Percentiles rank a stretch among this genome's conserved stretches.
phyloP scores from a whole-genome alignment of 2,888 invertebrate genomes.

The Phortica okadai region DNA sequence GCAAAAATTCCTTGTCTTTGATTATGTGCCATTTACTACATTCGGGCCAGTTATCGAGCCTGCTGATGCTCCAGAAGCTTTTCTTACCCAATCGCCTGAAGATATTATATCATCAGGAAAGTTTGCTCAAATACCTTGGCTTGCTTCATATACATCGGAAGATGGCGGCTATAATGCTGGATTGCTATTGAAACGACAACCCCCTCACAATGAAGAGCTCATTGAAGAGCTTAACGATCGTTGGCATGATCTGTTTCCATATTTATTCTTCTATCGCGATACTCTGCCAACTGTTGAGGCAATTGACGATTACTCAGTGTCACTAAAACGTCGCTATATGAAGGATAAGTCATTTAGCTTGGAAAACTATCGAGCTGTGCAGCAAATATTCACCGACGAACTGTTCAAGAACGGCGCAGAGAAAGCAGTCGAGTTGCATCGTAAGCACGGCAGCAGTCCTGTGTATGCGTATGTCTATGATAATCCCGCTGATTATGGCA shows the following conservation, averaged over 20 bases:
- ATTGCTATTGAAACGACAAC: constrained; percentile 68
- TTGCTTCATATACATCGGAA: constrained; percentile 82
- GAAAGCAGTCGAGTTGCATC: constrained; percentile 80
- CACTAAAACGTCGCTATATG: constrained; percentile 50
- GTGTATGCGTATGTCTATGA: constrained; percentile 82
- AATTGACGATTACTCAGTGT: constrained; percentile 45
- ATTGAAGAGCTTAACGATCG: constrained; percentile 80
- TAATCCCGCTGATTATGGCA: constrained; percentile 80
- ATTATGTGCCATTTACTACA: constrained; percentile 83
- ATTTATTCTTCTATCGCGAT: constrained; percentile 80
- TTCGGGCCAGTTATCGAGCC: constrained; percentile 84
- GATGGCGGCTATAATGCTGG: constrained; percentile 85
- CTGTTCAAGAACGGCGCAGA: constrained; percentile 80
- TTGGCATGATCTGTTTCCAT: constrained; percentile 77
- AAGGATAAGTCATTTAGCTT: constrained; percentile 69
- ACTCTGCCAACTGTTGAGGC: constrained; percentile 78
- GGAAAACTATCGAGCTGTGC: constrained; percentile 74
- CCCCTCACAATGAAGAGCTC: constrained; percentile 64
- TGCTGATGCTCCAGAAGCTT: constrained; percentile 77
- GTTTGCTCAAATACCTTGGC: constrained; percentile 82
- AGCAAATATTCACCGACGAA: constrained; percentile 81
- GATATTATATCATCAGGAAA: constrained; percentile 79
- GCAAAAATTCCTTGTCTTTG: constrained; percentile 74
- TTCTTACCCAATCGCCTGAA: constrained; percentile 83
- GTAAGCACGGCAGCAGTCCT: constrained; percentile 78